Evolutionary conservation across 1,140 invertebrate genomes (phyloP), one percentile per base, ranked within the genome.

Genomic region (Brachionus angularis): DNA sequence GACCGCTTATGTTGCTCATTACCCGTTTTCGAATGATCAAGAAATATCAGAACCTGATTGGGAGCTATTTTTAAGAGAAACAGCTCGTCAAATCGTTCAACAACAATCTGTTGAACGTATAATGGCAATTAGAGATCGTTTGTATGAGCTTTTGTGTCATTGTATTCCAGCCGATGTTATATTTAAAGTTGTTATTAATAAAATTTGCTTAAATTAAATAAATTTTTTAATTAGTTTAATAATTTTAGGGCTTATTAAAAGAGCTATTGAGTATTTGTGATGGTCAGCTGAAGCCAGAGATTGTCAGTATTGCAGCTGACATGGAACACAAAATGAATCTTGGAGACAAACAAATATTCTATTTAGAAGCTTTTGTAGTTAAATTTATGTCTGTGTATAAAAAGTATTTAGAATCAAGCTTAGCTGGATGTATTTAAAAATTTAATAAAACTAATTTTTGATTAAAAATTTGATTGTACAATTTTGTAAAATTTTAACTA

Each of bases 281-380:
- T 83, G 86, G 90, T 75, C 85, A 89, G 71, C 83, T 97, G 73
- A 95, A 94, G 83, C 86, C 86, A 18, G 86, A 93, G 80, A 86
- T 96, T 2, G 87, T 90, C 0, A 86, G 87, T 72, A 81, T 88
- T 74, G 95, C 95, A 10, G 90, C 93, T 0, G 85, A 86, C 58
- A 94, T 89, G 82, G 93, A 98, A 79, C 90, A 96, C 78, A 85
- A 89, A 72, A 87, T 96, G 84, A 87, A 89, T 75, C 83, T 88
- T 47, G 93, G 94, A 14, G 89, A 88, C 71, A 98, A 98, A 82
- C 85, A 88, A n/a, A 96, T 98, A 75, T 95, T 93, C 76, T 93
- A 98, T 80, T 83, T 98, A 36, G 95, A 98, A 83, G 92, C 93
- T 16, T 98, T 98, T 85, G 88, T 95, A 67, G 92, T 91, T 3